A percentile compares a stretch with the other conserved stretches of the same genome.
Evolutionary conservation across 2,113 vertebrate species (phyloP).

Genomic region (Sander lucioperca): DNA sequence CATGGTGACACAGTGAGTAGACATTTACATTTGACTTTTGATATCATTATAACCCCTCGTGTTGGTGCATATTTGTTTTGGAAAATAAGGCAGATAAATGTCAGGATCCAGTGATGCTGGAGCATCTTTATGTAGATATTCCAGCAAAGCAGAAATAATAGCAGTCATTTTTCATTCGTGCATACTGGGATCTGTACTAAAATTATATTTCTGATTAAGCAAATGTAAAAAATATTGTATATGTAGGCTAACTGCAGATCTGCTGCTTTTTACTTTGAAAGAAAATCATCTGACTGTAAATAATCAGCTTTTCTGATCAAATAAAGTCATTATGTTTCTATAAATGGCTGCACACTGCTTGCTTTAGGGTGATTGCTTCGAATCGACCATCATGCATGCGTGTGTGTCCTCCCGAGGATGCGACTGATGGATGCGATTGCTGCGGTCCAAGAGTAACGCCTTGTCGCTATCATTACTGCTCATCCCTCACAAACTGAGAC

Average conservation of each 20-base stretch:
- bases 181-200: not conserved
- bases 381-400: constrained; percentile 36
- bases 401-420: constrained; percentile 59
- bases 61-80: not conserved
- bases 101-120: constrained; percentile 32
- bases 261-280: not conserved
- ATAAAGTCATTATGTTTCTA: constrained; percentile 54
- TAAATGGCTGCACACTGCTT: constrained; percentile 65
- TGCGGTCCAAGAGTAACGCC: constrained; percentile 71
- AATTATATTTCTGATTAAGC: not conserved
- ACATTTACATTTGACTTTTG: not conserved
- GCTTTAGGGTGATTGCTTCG: constrained; percentile 35
- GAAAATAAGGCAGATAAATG: not conserved
- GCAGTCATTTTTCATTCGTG: constrained; percentile 2
- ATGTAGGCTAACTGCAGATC: not conserved
- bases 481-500: constrained; percentile 42
- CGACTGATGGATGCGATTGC: constrained; percentile 72
- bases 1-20: constrained; percentile 84
- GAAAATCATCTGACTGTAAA: not conserved
- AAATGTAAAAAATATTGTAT: not conserved
- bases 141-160: constrained; percentile 15
- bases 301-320: constrained; percentile 39
- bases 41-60: not conserved
- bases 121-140: constrained; percentile 45
- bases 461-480: constrained; percentile 68